Conservation (phyloP, 1,140 invertebrate species). For the Drosophila kanapiae region DNA sequence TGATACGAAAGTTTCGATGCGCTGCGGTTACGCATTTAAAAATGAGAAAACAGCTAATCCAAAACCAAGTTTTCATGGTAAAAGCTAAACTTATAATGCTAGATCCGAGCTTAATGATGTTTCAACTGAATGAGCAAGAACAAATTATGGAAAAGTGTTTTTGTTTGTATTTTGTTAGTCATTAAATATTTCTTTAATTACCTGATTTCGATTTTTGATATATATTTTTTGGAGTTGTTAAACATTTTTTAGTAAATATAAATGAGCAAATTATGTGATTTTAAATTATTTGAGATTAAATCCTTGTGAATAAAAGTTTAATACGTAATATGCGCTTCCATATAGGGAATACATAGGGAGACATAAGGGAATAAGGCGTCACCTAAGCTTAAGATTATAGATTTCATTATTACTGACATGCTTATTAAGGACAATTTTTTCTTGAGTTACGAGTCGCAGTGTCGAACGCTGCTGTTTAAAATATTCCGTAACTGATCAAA, state of each 20-base stretch:
- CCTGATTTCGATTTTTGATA: neutral
- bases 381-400: no score
- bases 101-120: neutral
- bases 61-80: constrained; percentile 31
- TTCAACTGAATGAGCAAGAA: constrained; percentile 13
- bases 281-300: neutral
- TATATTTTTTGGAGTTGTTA: neutral
- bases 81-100: constrained; percentile 6
- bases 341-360: no score
- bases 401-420: neutral
- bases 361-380: no score
- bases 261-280: neutral
- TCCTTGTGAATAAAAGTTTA: no score
- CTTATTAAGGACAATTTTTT: constrained; percentile 13
- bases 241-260: no score
- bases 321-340: no score
- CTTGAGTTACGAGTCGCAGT: constrained; percentile 11
- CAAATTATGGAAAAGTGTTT: neutral
- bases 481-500: constrained; percentile 33
- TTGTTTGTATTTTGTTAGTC: neutral
- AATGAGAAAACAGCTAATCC: constrained; percentile 15
- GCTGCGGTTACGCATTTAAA: constrained; percentile 1
- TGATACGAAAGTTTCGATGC: constrained; percentile 39
- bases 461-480: constrained; percentile 14
- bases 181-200: neutral